These are phyloP conservation scores for Halichoeres trimaculatus DNA, from an alignment of 2,113 vertebrate genomes.

Conservation along the genomic window DNA sequence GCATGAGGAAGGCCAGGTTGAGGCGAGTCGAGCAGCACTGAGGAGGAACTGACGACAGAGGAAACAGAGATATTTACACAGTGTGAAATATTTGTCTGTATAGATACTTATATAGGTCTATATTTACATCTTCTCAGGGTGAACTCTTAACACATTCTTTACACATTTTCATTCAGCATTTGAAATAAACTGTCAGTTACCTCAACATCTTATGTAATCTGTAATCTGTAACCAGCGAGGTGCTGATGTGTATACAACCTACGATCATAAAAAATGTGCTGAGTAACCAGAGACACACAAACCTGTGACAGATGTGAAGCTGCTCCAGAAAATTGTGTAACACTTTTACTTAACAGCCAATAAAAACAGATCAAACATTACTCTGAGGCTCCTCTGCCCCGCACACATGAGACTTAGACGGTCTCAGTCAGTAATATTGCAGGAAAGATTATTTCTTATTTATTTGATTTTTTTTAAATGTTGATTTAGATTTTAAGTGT, in stretches of 20 bases:
- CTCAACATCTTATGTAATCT: not conserved
- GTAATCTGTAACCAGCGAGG: not conserved
- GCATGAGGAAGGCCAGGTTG: slow-evolving; percentile 87
- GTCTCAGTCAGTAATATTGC: too few relatives aligned
- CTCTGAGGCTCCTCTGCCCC: too few relatives aligned
- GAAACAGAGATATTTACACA: not conserved
- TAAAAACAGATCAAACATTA: too few relatives aligned
- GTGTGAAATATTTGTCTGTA: too few relatives aligned
- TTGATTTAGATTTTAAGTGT: too few relatives aligned
- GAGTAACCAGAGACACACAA: not conserved
- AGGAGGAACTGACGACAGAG: slow-evolving; percentile 53
- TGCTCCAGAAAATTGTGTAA: too few relatives aligned
- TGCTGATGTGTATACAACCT: not conserved
- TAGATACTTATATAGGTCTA: too few relatives aligned
- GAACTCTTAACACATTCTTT: not conserved
- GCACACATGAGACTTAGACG: too few relatives aligned
- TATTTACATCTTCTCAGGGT: too few relatives aligned
- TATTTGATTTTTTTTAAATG: too few relatives aligned
- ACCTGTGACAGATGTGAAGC: not conserved
- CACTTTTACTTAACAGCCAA: too few relatives aligned
- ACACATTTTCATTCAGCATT: not conserved
- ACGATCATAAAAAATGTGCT: not conserved
- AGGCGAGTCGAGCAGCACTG: slow-evolving; percentile 85
- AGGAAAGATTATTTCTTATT: too few relatives aligned
- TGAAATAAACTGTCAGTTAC: not conserved